phyloP scores from a whole-genome alignment of 2,113 vertebrate genomes.

The Pan paniscus region DNA sequence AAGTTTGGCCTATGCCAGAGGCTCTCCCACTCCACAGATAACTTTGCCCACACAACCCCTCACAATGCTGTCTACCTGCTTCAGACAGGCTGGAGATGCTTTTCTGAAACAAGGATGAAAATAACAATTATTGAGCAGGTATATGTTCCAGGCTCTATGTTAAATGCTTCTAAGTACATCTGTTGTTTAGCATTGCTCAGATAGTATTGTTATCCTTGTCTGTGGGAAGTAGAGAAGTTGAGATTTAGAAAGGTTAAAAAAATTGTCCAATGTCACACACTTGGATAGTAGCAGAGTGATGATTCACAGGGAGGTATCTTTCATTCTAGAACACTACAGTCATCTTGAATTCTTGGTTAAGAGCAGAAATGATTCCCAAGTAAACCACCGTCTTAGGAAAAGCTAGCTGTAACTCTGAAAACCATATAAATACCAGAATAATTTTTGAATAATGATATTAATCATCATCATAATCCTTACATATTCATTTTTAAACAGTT shows the following conservation, averaged over 20 bases:
- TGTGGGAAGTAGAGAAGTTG: background rate
- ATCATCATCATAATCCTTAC: background rate
- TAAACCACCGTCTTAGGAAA: background rate
- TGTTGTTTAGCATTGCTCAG: background rate
- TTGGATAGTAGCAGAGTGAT: background rate
- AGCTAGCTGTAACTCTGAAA: background rate
- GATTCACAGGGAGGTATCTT: background rate
- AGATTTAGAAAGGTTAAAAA: background rate
- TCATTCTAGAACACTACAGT: background rate
- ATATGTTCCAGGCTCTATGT: background rate
- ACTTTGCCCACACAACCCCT: background rate
- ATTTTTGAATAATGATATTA: background rate
- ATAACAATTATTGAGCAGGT: background rate
- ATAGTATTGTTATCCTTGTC: background rate
- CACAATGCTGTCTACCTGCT: background rate
- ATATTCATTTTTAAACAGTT: background rate
- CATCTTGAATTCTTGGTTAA: background rate
- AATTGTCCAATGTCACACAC: fast-evolving
- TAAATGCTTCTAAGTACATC: background rate
- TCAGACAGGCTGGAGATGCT: background rate
- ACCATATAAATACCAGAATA: background rate
- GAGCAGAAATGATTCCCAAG: background rate
- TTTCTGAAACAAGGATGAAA: background rate
- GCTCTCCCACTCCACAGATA: background rate
- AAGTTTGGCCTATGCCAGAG: conserved; percentile 40